Percentiles rank a stretch among this genome's conserved stretches.
These are phyloP conservation scores for Gibbula magus DNA, from an alignment of 2,888 invertebrate genomes.

Conservation along the genomic window DNA sequence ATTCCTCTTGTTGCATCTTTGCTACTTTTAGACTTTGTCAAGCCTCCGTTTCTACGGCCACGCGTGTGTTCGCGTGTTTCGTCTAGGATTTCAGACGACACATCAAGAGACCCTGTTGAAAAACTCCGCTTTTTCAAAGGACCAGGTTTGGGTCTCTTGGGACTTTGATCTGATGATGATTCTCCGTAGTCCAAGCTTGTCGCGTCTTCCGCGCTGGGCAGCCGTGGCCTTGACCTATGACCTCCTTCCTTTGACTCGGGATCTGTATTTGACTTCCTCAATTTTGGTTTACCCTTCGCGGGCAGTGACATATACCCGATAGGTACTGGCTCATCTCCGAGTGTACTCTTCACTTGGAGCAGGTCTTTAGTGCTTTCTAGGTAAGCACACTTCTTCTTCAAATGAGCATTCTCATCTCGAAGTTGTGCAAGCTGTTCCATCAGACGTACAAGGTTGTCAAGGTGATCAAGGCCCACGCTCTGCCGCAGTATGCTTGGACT, in stretches of 20 bases:
- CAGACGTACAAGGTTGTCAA: conserved; percentile 86
- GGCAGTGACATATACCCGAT: conserved; percentile 48
- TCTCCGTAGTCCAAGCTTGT: conserved; percentile 58
- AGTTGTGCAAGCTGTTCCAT: conserved; percentile 86
- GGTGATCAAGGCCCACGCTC: conserved; percentile 81
- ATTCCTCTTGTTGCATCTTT: conserved; percentile 35
- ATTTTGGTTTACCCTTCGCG: conserved; percentile 27
- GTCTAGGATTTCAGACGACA: conserved; percentile 62
- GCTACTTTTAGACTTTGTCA: conserved; percentile 47
- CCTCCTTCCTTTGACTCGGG: conserved; percentile 23
- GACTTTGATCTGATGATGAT: conserved; percentile 58
- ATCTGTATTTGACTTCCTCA: conserved; percentile 28
- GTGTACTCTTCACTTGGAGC: conserved; percentile 60
- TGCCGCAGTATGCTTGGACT: conserved; percentile 61
- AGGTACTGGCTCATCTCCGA: conserved; percentile 49
- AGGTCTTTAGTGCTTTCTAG: conserved; percentile 83
- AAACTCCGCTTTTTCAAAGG: conserved; percentile 62
- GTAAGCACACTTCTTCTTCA: conserved; percentile 83
- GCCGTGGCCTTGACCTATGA: conserved; percentile 48
- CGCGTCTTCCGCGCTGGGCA: conserved; percentile 63
- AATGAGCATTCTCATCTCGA: conserved; percentile 83
- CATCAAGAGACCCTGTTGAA: conserved; percentile 68
- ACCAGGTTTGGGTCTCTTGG: conserved; percentile 52
- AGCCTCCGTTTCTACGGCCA: conserved; percentile 36
- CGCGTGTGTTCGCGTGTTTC: conserved; percentile 48